Evolutionary conservation across 1,140 invertebrate species (phyloP), one percentile per base, ranked within the genome.

Genomic region (Drosophila ironensis): DNA sequence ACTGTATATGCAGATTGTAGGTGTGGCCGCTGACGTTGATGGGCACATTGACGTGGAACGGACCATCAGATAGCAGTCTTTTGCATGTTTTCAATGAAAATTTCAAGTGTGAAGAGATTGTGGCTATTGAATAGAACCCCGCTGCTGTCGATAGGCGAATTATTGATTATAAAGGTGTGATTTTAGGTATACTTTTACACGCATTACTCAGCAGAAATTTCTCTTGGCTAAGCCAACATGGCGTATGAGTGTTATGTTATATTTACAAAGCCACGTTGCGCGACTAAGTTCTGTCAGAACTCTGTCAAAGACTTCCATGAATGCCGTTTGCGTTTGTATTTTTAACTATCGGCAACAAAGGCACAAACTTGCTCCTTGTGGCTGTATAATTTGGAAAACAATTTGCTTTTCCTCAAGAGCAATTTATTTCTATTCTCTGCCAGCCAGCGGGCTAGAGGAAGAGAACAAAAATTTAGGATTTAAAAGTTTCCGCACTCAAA

Each of bases 301-400:
- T 35, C 17, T 25, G 16, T 17, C 3, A 33, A 11, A 2, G n/a
- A n/a, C n/a, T n/a, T n/a, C n/a, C n/a, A n/a, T n/a, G n/a, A n/a
- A n/a, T n/a, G n/a, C n/a, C n/a, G n/a, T n/a, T n/a, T n/a, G n/a
- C n/a, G n/a, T 0, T 1, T 4, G 14, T 7, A 12, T 35, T 56
- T 47, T 19, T 53, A 52, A 35, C 56, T 60, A 57, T n/a, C 41
- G 12, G 37, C 41, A 20, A 25, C 11, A 17, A 57, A 57, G 25
- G 40, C 30, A 33, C 53, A 57, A 60, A 60, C 52, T 60, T 60
- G 28, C 53, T 57, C 20, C 56, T 24, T 20, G 51, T 57, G 37
- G 37, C 41, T 60, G 37, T 57, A 60, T 60, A 60, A 60, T 60
- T 57, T 60, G 52, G 22, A 60, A 60, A 60, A 42, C 51, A 60